Base-by-base conservation (phyloP, 2,797 vertebrate genomes). In the Bovichtus diacanthus region DNA sequence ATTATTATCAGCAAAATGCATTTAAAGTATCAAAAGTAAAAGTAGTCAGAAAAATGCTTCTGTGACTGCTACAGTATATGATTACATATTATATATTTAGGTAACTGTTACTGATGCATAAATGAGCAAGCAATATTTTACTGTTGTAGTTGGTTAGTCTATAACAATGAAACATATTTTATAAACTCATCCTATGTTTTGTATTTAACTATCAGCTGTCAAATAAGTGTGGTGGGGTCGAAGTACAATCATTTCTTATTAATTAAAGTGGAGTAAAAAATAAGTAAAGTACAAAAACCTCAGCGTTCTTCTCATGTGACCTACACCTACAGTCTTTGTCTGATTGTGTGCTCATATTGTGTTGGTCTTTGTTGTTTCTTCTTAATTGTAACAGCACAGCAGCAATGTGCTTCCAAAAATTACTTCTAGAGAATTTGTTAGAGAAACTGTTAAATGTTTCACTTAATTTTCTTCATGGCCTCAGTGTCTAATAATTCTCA, bases 401-500 rank as follows among this genome's bases (percentile, higher is more conserved):
- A 60, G 53, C 25, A 27, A 27, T 1, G 1, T 13, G 8, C 2
- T 12, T 50, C 21, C 11, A 41, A 15, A 31, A 13, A 53, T 15
- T 25, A 50, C 47, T n/a, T 51, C 18, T 5, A 27, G 1, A 47
- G 18, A 47, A 62, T 16, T 4, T n/a, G n/a, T n/a, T n/a, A n/a
- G n/a, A n/a, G n/a, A n/a, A 25, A 18, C 46, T 15, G 12, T 66
- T 21, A n/a, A 47, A 70, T 12, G 13, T 29, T 76, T 72, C 18
- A 73, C n/a, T 39, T 61, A 3, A 13, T 62, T 70, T 34, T 39
- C 25, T 11, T 23, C 7, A 27, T 0, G 2, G 21, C 46, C 25
- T 72, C n/a, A 53, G 23, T 46, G 39, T 60, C 13, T 36, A 61
- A 78, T 49, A 27, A 65, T 34, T 50, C 5, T 60, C 23, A 54